Evolutionary conservation across 53 echinoderm and acorn worm species (phyloP), one percentile per base, ranked within the genome.

Genomic region (Henricia sp.): DNA sequence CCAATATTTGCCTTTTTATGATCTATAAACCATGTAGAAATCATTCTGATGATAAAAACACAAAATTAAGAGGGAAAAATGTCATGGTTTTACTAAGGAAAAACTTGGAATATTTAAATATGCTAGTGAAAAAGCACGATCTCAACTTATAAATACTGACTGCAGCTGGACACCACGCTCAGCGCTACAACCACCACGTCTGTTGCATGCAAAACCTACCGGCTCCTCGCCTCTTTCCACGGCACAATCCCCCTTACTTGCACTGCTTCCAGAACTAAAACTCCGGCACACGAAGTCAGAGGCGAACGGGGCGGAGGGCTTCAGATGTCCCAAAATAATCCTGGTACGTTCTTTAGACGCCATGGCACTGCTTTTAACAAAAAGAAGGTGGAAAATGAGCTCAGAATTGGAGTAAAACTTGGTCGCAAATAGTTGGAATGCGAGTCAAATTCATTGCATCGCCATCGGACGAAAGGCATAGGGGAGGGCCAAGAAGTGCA

Each of bases 311-410:
- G 46, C 63, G 21, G 62, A 10, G 25, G 63, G 80, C 80, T 80
- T 80, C 17, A 80, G 64, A 34, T 80, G 80, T 23, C 80, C 80
- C 50, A 80, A 23, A 32, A 80, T 80, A 11, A 80, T 37, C 62
- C 50, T 64, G 58, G 80, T 64, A 24, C 80, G 80, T 44, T 80
- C 80, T 29, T 23, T 30, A 4, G 50, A 28, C 21, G 80, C 80
- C 80, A 80, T 80, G 6, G 70, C 70, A 67, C 39, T 37, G 39
- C 13, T 46, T 46, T 46, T 46, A 10, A 10, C 14, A 8, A 46
- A 8, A 14, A 46, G 8, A 8, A 10, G 48, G 14, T 10, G 48
- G 14, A 8, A 46, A 46, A 10, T 8, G 8, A 46, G 14, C 14
- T 46, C 8, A 8, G 8, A 46, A 46, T 8, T 10, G 14, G 48